A percentile compares a stretch with the other conserved stretches of the same genome.
These are phyloP conservation scores for Pseudoatta argentina DNA, from an alignment of 1,140 invertebrate genomes.

Conservation along the genomic window DNA sequence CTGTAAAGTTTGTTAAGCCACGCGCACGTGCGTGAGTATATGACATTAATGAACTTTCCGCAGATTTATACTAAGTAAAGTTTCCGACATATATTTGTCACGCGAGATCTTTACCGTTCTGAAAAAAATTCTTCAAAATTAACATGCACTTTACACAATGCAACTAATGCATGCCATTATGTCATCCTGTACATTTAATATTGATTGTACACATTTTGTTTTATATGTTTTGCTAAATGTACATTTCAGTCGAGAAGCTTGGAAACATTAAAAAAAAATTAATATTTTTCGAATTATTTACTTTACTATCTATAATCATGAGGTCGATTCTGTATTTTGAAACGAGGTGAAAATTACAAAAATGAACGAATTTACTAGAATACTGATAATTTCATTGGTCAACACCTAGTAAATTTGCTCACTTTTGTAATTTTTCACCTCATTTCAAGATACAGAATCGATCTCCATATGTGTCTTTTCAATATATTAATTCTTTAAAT, in stretches of 20 bases:
- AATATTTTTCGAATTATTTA: too few relatives aligned
- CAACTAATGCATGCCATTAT: not conserved
- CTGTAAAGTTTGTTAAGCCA: constrained; percentile 19
- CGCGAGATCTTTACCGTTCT: constrained; percentile 17
- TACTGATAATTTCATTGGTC: too few relatives aligned
- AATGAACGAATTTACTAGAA: too few relatives aligned
- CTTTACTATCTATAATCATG: too few relatives aligned
- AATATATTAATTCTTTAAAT: too few relatives aligned
- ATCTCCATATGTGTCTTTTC: too few relatives aligned
- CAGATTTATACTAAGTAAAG: constrained; percentile 1
- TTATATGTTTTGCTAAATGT: not conserved
- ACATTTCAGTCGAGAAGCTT: not conserved
- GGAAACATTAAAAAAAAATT: too few relatives aligned
- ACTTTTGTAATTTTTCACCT: too few relatives aligned
- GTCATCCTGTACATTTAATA: not conserved
- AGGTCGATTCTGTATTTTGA: too few relatives aligned
- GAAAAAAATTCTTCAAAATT: constrained; percentile 20
- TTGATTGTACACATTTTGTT: not conserved
- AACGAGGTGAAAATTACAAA: too few relatives aligned
- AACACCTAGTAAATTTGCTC: too few relatives aligned
- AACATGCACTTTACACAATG: not conserved
- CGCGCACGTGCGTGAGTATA: constrained; percentile 31
- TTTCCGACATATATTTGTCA: constrained; percentile 29
- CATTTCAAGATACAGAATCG: too few relatives aligned
- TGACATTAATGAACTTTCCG: constrained; percentile 53